Evolutionary conservation across 35 echinoderm and acorn worm species (phyloP).

Genomic region (Ptychodera flava): DNA sequence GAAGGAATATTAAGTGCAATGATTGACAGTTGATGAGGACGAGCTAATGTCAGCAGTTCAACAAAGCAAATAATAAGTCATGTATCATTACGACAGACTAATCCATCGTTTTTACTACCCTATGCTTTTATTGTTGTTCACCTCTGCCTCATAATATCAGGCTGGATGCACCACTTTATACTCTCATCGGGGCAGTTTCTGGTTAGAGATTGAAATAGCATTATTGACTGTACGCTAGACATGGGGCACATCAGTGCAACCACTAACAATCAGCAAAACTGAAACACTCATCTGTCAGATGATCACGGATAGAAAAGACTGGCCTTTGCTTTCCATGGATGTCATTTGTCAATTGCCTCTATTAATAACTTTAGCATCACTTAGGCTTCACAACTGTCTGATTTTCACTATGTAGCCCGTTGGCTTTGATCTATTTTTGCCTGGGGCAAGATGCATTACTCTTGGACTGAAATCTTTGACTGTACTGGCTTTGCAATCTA

Average conservation of each 20-base stretch:
- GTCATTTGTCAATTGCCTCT: neutral
- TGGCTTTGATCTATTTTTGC: neutral
- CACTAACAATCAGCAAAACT: neutral
- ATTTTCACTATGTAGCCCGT: neutral
- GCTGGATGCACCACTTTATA: too few relatives aligned
- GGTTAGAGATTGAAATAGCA: neutral
- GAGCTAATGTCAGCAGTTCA: neutral
- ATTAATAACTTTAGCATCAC: neutral
- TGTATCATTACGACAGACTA: neutral
- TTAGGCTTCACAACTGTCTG: neutral
- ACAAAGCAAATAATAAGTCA: constrained; percentile 2
- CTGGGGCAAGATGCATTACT: neutral
- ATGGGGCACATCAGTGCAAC: neutral
- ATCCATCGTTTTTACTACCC: neutral
- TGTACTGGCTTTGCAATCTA: neutral
- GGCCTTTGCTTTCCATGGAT: neutral
- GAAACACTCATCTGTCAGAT: neutral
- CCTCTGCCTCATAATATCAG: too few relatives aligned
- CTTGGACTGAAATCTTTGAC: neutral
- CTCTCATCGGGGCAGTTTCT: neutral
- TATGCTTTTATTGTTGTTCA: neutral
- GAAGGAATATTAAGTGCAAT: too few relatives aligned
- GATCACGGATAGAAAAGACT: neutral
- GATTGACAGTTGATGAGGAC: neutral
- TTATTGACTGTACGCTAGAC: neutral